phyloP scores from a whole-genome alignment of 1,140 invertebrate genomes.

The Drosophila punjabiensis region DNA sequence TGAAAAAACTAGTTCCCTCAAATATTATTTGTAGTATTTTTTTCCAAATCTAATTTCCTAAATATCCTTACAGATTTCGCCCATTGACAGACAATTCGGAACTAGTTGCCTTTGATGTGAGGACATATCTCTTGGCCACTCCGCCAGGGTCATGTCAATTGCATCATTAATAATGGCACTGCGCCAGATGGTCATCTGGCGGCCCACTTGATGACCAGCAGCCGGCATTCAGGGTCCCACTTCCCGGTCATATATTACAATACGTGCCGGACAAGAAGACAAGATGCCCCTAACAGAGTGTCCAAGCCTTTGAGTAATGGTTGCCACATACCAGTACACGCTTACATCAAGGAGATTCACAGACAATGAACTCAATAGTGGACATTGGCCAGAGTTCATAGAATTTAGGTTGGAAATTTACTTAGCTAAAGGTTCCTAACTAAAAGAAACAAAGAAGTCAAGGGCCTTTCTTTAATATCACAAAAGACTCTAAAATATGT shows the following conservation, averaged over 20 bases:
- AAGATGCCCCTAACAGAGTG: slow-evolving; percentile 16
- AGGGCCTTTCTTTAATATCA: background rate
- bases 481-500: background rate
- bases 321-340: background rate
- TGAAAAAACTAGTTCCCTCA: background rate
- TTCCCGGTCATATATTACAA: slow-evolving; percentile 38
- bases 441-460: background rate
- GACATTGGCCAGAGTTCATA: background rate
- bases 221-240: slow-evolving; percentile 10
- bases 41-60: slow-evolving; percentile 2
- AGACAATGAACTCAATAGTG: slow-evolving; percentile 23
- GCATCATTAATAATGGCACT: slow-evolving; percentile 53
- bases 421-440: background rate
- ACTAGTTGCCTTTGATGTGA: slow-evolving; percentile 30
- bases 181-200: slow-evolving; percentile 43
- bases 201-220: slow-evolving; percentile 42
- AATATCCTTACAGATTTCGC: slow-evolving; percentile 3
- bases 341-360: slow-evolving; percentile 25
- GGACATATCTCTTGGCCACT: slow-evolving; percentile 39
- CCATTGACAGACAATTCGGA: slow-evolving; percentile 28
- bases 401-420: background rate
- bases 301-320: slow-evolving; percentile 46
- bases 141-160: slow-evolving; percentile 37
- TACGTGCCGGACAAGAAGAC: slow-evolving; percentile 28
- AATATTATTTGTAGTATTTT: background rate